Evolutionary conservation across 2,113 vertebrate species (phyloP).

Genomic region (Formicarius rufipectus): DNA sequence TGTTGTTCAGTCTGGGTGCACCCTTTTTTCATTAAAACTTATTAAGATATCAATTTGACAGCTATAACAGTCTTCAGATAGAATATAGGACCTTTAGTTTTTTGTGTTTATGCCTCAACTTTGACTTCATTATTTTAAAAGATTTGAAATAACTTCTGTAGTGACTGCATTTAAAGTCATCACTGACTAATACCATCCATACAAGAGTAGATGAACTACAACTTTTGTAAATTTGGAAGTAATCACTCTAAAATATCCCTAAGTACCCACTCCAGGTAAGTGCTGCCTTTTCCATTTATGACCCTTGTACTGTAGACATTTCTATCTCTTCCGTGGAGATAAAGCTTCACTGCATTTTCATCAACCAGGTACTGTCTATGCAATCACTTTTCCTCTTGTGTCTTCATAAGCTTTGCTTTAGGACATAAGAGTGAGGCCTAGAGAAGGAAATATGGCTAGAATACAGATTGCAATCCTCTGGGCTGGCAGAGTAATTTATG

Average conservation of each 20-base stretch:
- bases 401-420: neutral
- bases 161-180: neutral
- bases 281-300: neutral
- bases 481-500: neutral
- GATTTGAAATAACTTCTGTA: neutral
- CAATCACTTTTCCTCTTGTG: neutral
- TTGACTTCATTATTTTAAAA: neutral
- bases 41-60: neutral
- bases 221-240: neutral
- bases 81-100: neutral
- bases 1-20: neutral
- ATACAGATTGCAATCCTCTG: neutral
- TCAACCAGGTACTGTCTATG: neutral
- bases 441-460: neutral
- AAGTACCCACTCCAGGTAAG: neutral
- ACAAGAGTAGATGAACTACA: neutral
- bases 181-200: neutral
- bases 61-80: neutral
- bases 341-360: neutral
- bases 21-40: neutral
- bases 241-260: neutral
- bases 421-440: neutral
- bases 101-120: neutral
- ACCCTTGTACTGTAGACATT: neutral
- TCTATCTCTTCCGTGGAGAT: neutral